Evolutionary conservation across 2,797 vertebrate genomes (phyloP).

Genomic region (Etheostoma perlongum): DNA sequence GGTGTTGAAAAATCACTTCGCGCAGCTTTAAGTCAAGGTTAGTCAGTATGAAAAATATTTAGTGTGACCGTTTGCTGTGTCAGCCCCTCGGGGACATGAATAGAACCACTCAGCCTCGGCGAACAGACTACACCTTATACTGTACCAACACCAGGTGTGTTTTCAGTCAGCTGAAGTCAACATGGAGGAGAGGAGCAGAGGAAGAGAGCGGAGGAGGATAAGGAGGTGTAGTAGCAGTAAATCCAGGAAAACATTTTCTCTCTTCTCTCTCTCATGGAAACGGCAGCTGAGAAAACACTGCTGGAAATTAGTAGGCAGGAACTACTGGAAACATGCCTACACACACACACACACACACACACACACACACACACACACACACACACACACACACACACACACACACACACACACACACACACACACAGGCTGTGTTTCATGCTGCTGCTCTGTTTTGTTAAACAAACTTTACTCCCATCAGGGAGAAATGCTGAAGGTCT

Average conservation of each 20-base stretch:
- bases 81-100: conserved; percentile 65
- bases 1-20: conserved; percentile 27
- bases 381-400: conserved; percentile 19
- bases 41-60: conserved; percentile 29
- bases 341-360: conserved; percentile 50
- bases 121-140: conserved; percentile 68
- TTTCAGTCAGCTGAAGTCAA: conserved; percentile 60
- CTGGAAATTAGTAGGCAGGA: conserved; percentile 70
- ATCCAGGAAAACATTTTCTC: conserved; percentile 74
- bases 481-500: conserved; percentile 23
- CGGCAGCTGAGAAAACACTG: conserved; percentile 78
- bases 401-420: no score
- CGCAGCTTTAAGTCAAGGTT: conserved; percentile 25
- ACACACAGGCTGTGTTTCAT: conserved; percentile 33
- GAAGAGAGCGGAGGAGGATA: conserved; percentile 49
- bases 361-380: conserved; percentile 26
- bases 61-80: conserved; percentile 53
- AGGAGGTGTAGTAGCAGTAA: conserved; percentile 68
- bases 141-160: conserved; percentile 65
- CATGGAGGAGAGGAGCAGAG: conserved; percentile 5
- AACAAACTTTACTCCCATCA: conserved; percentile 49
- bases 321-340: conserved; percentile 64
- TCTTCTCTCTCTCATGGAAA: conserved; percentile 71
- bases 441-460: conserved; percentile 54
- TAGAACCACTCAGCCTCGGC: conserved; percentile 59